phyloP scores from a whole-genome alignment of 2,797 vertebrate species.

The Lateolabrax maculatus region DNA sequence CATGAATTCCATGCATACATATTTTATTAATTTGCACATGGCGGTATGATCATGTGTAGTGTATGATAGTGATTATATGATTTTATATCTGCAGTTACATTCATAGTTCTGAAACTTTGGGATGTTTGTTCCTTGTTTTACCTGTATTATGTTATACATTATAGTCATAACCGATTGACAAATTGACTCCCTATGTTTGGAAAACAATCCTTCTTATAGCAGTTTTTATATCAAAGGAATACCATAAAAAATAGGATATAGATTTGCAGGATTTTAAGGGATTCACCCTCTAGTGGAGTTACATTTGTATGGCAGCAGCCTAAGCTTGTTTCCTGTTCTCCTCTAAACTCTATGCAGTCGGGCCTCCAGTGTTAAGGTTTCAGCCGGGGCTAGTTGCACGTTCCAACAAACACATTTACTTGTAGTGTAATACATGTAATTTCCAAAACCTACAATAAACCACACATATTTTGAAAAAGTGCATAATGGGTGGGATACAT shows the following conservation, averaged over 20 bases:
- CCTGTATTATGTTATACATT: background rate
- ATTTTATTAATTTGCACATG: background rate
- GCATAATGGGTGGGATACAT: background rate
- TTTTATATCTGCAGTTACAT: constrained; percentile 12
- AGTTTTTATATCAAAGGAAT: background rate
- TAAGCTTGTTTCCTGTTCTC: background rate
- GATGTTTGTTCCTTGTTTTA: background rate
- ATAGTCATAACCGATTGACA: background rate
- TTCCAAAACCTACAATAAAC: background rate
- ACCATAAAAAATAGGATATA: background rate
- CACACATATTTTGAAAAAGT: constrained; percentile 14
- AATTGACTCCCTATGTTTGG: background rate
- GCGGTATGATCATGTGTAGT: background rate
- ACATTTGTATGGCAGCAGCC: constrained; percentile 1
- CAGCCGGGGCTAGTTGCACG: background rate
- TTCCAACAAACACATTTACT: background rate
- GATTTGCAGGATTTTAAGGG: background rate
- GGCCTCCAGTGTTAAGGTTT: background rate
- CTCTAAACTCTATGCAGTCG: background rate
- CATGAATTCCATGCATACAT: background rate
- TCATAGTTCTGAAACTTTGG: constrained; percentile 34
- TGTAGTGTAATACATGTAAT: constrained; percentile 24
- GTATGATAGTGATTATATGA: background rate
- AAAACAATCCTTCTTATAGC: background rate
- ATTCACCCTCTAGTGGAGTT: constrained; percentile 28